Evolutionary conservation across 2,113 vertebrate species (phyloP), one percentile per base, ranked within the genome.

Genomic region (Tangachromis dhanisi): DNA sequence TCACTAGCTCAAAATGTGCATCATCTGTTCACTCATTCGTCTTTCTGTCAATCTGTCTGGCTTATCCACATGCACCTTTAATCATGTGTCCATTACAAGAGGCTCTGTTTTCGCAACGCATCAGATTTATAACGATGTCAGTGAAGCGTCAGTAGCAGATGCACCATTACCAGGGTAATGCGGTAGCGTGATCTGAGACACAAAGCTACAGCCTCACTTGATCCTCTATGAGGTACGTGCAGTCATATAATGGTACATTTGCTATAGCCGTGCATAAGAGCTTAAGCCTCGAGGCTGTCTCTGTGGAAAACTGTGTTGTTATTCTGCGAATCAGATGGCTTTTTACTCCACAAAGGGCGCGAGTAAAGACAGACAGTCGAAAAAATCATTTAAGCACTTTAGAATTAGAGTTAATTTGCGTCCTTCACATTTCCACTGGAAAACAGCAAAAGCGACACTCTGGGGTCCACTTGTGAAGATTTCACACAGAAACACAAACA

Each of bases 91-190:
- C 73, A 57, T 91, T 86, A 89, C 21, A 4, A 21, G 31, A 53
- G 38, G 61, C 71, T 83, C 49, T 86, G 68, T 66, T 92, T 61
- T 86, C 8, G 38, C 51, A 83, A 61, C 29, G 40, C 42, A 40
- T 86, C 79, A 84, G 76, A 85, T 90, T 90, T 71, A 51, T 84
- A 49, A 63, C 29, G 47, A 47, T 7, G 59, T 49, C 40, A 85
- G 86, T 54, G 31, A 59, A 76, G 81, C 35, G 54, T 88, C 55
- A 90, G 76, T 53, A 35, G 42, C 51, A 42, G 86, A 89, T 33
- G 85, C 87, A 38, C 47, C 88, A 90, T 93, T 94, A 92, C 21
- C 12, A 49, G 80, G 80, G 40, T 89, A 93, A 94, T 92, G 93
- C 73, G 40, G 87, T 51, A 49, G 71, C 83, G 53, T 84, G 66